Conservation (phyloP, 1,140 invertebrate species). For the Drosophila aff. region DNA sequence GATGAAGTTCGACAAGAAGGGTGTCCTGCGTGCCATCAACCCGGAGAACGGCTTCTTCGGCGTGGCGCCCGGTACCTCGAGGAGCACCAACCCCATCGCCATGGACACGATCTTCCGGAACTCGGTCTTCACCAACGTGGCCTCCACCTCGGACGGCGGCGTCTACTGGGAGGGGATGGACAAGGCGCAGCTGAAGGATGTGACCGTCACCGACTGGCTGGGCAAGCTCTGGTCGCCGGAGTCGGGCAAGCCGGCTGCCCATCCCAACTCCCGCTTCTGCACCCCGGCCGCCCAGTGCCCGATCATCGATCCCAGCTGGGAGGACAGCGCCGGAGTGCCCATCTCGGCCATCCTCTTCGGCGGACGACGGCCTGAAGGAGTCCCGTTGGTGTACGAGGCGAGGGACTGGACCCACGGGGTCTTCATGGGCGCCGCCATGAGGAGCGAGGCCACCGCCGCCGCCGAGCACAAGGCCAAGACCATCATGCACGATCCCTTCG, state of each 20-base stretch:
- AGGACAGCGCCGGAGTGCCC: slow-evolving; percentile 92
- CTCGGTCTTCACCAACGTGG: slow-evolving; percentile 97
- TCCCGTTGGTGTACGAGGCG: slow-evolving; percentile 95
- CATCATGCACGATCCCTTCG: slow-evolving; percentile 98
- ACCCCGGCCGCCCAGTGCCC: slow-evolving; percentile 95
- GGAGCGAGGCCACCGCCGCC: slow-evolving; percentile 97
- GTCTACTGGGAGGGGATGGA: slow-evolving; percentile 97
- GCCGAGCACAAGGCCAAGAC: slow-evolving; percentile 95
- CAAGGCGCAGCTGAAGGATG: slow-evolving; percentile 86
- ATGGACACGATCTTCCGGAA: slow-evolving; percentile 95
- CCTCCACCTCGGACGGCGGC: slow-evolving; percentile 94
- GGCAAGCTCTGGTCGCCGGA: slow-evolving; percentile 89
- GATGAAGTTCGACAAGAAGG: slow-evolving; percentile 98
- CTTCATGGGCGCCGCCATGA: slow-evolving; percentile 94
- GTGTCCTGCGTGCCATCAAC: slow-evolving; percentile 97
- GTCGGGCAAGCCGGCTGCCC: slow-evolving; percentile 89
- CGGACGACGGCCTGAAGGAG: slow-evolving; percentile 93
- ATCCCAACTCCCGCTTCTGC: slow-evolving; percentile 96
- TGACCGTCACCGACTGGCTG: slow-evolving; percentile 91
- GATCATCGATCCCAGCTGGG: slow-evolving; percentile 93
- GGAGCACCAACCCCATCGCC: slow-evolving; percentile 96
- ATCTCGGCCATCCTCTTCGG: slow-evolving; percentile 97
- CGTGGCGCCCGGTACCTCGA: slow-evolving; percentile 96
- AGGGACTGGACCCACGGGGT: slow-evolving; percentile 96
- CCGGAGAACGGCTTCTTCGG: slow-evolving; percentile 98